phyloP scores from a whole-genome alignment of 2,113 vertebrate genomes.

The Scytalopus superciliaris region DNA sequence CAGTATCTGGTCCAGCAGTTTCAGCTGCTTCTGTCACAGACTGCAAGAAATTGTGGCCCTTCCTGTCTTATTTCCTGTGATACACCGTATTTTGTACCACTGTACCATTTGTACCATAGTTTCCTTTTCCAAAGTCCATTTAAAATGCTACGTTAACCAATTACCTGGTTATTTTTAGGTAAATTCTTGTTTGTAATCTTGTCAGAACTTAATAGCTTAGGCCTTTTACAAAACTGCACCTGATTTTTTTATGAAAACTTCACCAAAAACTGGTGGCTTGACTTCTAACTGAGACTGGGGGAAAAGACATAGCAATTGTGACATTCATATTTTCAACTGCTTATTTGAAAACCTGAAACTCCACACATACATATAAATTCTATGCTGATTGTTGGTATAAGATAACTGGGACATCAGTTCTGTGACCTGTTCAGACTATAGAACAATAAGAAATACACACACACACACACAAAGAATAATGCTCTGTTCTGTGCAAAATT shows the following conservation, averaged over 20 bases:
- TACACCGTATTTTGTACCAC: neutral
- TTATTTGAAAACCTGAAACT: neutral
- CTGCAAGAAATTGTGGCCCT: neutral
- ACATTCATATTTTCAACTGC: neutral
- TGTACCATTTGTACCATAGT: too few relatives aligned
- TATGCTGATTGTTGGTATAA: neutral
- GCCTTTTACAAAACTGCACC: neutral
- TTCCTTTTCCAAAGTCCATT: neutral
- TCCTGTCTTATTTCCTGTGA: neutral
- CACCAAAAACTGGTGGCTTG: neutral
- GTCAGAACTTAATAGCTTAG: neutral
- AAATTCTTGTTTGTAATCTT: neutral
- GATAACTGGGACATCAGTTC: neutral
- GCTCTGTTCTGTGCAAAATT: neutral
- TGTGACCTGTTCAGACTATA: neutral
- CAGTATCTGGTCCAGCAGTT: neutral
- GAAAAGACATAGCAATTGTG: neutral
- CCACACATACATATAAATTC: neutral
- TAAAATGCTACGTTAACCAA: neutral
- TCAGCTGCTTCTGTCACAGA: neutral
- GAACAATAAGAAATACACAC: neutral
- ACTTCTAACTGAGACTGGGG: neutral
- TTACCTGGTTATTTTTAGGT: neutral
- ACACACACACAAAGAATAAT: neutral
- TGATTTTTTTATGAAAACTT: neutral